phyloP scores from a whole-genome alignment of 2,888 invertebrate genomes.

The Stenotaenia linearis region DNA sequence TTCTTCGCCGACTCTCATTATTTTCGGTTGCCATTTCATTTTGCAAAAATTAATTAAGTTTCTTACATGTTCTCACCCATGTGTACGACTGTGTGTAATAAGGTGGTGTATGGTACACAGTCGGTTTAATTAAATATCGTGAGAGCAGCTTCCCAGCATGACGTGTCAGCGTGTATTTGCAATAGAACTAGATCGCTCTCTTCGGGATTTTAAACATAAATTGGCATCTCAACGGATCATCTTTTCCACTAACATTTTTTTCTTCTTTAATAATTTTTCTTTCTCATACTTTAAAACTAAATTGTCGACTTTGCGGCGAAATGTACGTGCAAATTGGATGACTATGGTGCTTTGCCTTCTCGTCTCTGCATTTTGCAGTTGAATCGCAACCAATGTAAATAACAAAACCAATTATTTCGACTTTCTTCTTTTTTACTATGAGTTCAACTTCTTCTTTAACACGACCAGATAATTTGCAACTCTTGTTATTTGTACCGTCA shows the following conservation, averaged over 20 bases:
- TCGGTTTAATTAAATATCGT: slow-evolving; percentile 6
- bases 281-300: background rate
- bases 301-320: background rate
- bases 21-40: slow-evolving; percentile 11
- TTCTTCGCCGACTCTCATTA: slow-evolving; percentile 5
- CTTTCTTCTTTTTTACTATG: background rate
- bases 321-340: background rate
- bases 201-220: background rate
- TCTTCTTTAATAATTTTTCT: background rate
- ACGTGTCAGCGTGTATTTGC: background rate
- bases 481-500: no score
- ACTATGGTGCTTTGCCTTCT: background rate
- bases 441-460: background rate
- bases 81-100: background rate
- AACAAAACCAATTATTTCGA: background rate
- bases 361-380: background rate
- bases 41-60: slow-evolving; percentile 19
- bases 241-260: background rate
- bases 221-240: background rate
- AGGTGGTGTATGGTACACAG: slow-evolving; percentile 2
- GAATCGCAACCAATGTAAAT: background rate
- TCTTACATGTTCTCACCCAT: background rate
- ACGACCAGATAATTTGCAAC: background rate
- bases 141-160: background rate
- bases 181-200: slow-evolving; percentile 4